Evolutionary conservation across 1,140 invertebrate genomes (phyloP), one percentile per base, ranked within the genome.

Genomic region (Brachionus plicatilis): DNA sequence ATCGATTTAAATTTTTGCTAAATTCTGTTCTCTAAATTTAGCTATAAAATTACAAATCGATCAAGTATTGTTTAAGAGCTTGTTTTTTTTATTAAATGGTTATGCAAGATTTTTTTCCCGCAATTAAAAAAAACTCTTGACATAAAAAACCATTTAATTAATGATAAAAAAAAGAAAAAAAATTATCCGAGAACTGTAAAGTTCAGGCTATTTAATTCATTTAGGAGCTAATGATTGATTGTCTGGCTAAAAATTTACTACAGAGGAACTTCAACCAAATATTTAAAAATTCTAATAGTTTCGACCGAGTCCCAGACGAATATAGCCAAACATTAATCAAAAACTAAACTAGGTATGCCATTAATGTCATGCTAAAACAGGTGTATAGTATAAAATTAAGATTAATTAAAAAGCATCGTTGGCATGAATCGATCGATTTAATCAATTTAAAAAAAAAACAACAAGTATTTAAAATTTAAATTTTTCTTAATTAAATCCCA

Each of bases 401-500:
- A 60, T 60, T 60, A 60, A 60, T 60, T 60, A 60, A 60, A 60
- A 20, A 60, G 53, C 17, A 60, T 60, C 9, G 53, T 60, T 60
- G 53, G 53, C 53, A 60, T 60, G 53, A 24, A 60, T 60, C 20
- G 53, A 60, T 60, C n/a, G 53, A 60, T 60, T 60, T 60, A 60
- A 60, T 60, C 53, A 60, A 60, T 60, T 60, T 60, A 60, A 20
- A 60, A 47, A 60, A 60, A 56, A 56, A 17, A 20, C n/a, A 17
- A 60, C 53, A 20, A 60, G n/a, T 60, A 60, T 60, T 60, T 60
- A 60, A 60, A 60, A 27, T 60, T 60, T 27, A 60, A 60, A 60
- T 60, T 60, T 60, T 60, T 60, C 53, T 60, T 60, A 60, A 60
- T 60, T 60, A 60, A 60, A 60, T 60, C 53, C 53, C 53, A 60